Conservation (phyloP, 2,797 vertebrate genomes). For the Pteronotus mesoamericanus region DNA sequence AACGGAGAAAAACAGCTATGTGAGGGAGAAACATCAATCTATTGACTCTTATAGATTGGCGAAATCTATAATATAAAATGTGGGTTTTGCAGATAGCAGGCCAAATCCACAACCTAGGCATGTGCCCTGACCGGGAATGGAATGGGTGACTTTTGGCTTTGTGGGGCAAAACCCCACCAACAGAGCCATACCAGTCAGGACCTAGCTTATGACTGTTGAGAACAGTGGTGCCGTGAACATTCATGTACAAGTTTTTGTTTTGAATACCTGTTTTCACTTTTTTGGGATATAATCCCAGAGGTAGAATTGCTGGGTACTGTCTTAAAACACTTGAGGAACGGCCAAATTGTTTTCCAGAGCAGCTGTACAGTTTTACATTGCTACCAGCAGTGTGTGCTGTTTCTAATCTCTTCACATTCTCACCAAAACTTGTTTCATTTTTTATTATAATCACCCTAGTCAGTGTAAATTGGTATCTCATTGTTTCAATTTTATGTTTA, state of each 20-base stretch:
- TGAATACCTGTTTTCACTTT: not conserved
- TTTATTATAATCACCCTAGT: not conserved
- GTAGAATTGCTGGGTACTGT: conserved; percentile 2
- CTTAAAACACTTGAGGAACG: conserved; percentile 28
- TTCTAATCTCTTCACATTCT: not conserved
- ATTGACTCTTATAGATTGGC: not conserved
- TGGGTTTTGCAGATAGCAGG: no score
- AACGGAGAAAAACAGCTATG: no score
- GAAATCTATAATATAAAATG: no score
- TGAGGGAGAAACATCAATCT: not conserved
- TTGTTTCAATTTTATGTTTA: conserved; percentile 31
- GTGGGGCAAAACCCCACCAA: not conserved
- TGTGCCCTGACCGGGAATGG: not conserved
- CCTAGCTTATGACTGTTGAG: not conserved
- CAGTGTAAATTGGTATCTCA: not conserved
- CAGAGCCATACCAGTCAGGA: not conserved
- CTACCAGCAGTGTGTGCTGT: not conserved
- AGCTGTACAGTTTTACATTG: not conserved
- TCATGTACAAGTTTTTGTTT: not conserved
- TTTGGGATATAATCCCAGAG: not conserved
- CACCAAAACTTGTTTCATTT: not conserved
- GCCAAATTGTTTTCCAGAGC: not conserved
- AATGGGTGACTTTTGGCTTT: not conserved
- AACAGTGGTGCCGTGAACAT: not conserved
- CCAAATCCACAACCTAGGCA: not conserved